Percentiles rank a stretch among this genome's conserved stretches.
Evolutionary conservation across 1,140 invertebrate species (phyloP).

Genomic region (Saxidomus purpurata): DNA sequence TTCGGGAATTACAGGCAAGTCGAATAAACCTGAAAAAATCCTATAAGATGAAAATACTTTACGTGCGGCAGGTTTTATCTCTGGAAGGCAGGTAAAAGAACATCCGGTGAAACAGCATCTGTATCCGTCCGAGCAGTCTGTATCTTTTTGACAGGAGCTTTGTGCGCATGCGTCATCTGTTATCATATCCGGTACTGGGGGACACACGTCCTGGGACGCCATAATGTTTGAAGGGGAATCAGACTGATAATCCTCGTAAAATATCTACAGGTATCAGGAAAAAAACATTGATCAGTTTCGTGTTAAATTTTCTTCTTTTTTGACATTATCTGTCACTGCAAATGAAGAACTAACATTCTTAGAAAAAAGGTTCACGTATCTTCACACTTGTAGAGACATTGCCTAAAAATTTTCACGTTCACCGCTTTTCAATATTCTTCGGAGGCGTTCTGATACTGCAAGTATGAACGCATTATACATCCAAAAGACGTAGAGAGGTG

Average conservation of each 20-base stretch:
- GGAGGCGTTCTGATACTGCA: no score
- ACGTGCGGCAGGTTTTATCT: conserved; percentile 47
- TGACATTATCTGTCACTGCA: no score
- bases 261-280: conserved; percentile 3
- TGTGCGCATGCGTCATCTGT: conserved; percentile 50
- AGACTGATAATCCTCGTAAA: conserved; percentile 57
- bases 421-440: no score
- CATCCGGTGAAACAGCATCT: conserved; percentile 62
- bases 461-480: no score
- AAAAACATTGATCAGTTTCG: background rate
- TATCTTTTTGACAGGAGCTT: conserved; percentile 31
- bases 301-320: no score
- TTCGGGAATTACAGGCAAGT: no score
- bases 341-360: no score
- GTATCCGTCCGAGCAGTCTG: conserved; percentile 15
- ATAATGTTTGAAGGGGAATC: background rate
- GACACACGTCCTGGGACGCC: conserved; percentile 32
- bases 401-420: no score
- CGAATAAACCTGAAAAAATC: no score
- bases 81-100: conserved; percentile 38
- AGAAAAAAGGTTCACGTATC: no score
- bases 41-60: background rate
- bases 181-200: conserved; percentile 38
- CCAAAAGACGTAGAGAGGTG: no score
- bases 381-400: no score